Evolutionary conservation across 2,113 vertebrate genomes (phyloP), one percentile per base, ranked within the genome.

Genomic region (Perccottus glenii): DNA sequence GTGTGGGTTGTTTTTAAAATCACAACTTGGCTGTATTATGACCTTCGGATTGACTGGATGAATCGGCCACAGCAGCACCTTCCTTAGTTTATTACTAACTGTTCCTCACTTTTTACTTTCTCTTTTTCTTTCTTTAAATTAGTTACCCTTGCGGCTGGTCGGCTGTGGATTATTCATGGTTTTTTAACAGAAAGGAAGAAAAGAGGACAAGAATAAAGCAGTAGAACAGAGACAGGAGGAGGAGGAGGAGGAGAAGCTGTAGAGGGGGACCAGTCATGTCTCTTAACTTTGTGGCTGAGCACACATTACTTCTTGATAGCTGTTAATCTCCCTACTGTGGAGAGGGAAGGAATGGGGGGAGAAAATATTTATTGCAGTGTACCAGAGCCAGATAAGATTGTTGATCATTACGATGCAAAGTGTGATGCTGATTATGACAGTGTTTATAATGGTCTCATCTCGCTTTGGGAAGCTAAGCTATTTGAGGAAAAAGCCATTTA

Each of bases 401-500:
- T 69, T 59, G 60, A 77, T 87, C 55, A 69, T 84, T 81, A 75
- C 48, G 60, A 82, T 84, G 80, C 82, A 76, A 48, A 85, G 66
- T 78, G 66, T 72, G 72, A 72, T 78, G 81, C 71, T 83, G 82
- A 87, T 86, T 80, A 81, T 80, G 63, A 64, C 61, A 77, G 46
- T 70, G 74, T 78, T 83, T 80, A 67, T 69, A 83, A 80, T 77
- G 79, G 72, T 67, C 73, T 74, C 76, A 81, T 65, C 75, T 82
- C 65, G 79, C 81, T 75, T 85, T 15, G 52, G 67, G 73, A 60
- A 78, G 74, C 49, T 51, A 43, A 51, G 68, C 77, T 75, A 72
- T 82, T 83, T 83, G 67, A 80, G 77, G 58, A 77, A 64, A 86
- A 79, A 75, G 58, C 63, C 57, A 83, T 86, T 83, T 80, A 85